Percentiles rank a stretch among this genome's conserved stretches.
Evolutionary conservation across 30 jellyfish, hydroid and myxozoan genomes (phyloP).

Genomic region (Hydractinia symbiolongicarpus): DNA sequence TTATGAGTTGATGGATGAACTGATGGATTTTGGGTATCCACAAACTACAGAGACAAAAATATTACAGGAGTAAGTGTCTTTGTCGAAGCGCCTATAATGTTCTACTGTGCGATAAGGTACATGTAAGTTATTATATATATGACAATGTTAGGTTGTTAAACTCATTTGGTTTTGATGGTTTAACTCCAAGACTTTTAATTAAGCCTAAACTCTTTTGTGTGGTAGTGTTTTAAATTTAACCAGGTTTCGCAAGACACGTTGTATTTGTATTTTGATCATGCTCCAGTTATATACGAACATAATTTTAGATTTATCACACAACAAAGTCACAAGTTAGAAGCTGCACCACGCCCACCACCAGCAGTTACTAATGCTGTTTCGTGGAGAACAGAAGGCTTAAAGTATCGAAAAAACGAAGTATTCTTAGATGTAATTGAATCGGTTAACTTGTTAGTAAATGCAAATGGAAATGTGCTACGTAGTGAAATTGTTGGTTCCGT

Average conservation of each 20-base stretch:
- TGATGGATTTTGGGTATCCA: constrained; percentile 98
- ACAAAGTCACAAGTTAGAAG: constrained; percentile 86
- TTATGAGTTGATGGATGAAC: constrained; percentile 85
- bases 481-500: constrained; percentile 97
- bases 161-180: too few species aligned
- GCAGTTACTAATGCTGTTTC: constrained; percentile 98
- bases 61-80: constrained; percentile 78
- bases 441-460: constrained; percentile 72
- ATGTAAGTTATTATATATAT: too few species aligned
- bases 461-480: constrained; percentile 86
- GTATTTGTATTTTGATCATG: too few species aligned
- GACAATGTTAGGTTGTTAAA: too few species aligned
- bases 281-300: neutral
- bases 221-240: too few species aligned
- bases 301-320: constrained; percentile 84
- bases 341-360: constrained; percentile 99
- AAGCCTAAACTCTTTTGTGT: too few species aligned
- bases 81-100: neutral
- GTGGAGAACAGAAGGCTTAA: constrained; percentile 92
- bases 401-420: constrained; percentile 91
- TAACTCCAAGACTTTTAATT: too few species aligned
- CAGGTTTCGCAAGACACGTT: too few species aligned
- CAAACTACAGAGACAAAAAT: constrained; percentile 97
- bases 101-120: too few species aligned
- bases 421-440: constrained; percentile 99